A percentile compares a stretch with the other conserved stretches of the same genome.
phyloP scores from a whole-genome alignment of 1,140 invertebrate species.

The Paracyclopina nana region DNA sequence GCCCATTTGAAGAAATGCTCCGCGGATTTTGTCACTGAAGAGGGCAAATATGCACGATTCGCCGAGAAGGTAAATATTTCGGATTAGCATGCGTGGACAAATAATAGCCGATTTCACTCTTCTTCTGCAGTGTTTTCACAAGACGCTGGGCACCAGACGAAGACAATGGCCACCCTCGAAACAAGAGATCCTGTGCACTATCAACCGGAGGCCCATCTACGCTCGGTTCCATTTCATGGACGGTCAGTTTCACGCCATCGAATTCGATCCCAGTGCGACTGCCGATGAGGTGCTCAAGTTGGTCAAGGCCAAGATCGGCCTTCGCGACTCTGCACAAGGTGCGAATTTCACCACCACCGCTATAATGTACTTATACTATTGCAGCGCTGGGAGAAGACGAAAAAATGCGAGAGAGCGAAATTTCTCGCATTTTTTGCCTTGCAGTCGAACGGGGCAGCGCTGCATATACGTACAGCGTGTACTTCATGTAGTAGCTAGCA shows the following conservation, averaged over 20 bases:
- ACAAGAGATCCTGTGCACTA: slow-evolving; percentile 79
- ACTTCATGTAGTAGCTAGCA: too few relatives aligned
- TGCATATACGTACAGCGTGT: too few relatives aligned
- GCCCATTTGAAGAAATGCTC: slow-evolving; percentile 70
- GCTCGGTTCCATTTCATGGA: slow-evolving; percentile 81
- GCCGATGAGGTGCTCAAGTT: slow-evolving; percentile 71
- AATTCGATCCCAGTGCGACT: slow-evolving; percentile 82
- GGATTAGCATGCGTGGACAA: not conserved
- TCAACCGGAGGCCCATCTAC: slow-evolving; percentile 69
- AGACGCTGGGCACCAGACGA: slow-evolving; percentile 61
- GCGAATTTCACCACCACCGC: too few relatives aligned
- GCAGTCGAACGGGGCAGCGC: too few relatives aligned
- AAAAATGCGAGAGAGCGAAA: too few relatives aligned
- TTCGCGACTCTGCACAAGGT: slow-evolving; percentile 56
- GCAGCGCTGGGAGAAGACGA: too few relatives aligned
- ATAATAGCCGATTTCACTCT: slow-evolving; percentile 8
- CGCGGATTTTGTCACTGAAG: slow-evolving; percentile 70
- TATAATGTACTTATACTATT: too few relatives aligned
- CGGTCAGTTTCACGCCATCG: slow-evolving; percentile 78
- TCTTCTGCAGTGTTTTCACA: slow-evolving; percentile 44
- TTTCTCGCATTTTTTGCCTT: too few relatives aligned
- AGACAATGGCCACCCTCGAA: slow-evolving; percentile 77
- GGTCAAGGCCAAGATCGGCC: slow-evolving; percentile 75
- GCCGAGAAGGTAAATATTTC: slow-evolving; percentile 50
- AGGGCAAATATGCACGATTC: slow-evolving; percentile 81